A percentile compares a stretch with the other conserved stretches of the same genome.
Conservation (phyloP, 2,888 invertebrate species). For the Apantesis nais region DNA sequence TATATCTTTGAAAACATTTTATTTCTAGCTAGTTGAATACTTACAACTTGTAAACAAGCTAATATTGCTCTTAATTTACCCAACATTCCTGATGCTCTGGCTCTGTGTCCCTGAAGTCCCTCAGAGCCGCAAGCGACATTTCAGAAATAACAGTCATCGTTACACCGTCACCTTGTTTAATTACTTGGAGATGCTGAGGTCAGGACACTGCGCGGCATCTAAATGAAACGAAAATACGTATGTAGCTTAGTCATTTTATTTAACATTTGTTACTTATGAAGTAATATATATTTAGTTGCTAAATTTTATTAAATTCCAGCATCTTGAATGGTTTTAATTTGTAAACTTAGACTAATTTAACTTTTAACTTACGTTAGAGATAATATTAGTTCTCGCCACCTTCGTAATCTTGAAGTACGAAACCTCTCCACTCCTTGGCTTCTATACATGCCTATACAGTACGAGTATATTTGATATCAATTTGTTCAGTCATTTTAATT, state of each 20-base stretch:
- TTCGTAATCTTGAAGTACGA: too few relatives aligned
- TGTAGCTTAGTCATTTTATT: conserved; percentile 21
- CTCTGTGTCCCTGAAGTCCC: neutral
- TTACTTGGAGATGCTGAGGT: conserved; percentile 42
- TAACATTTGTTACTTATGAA: neutral
- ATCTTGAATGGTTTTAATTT: too few relatives aligned
- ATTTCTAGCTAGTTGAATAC: neutral
- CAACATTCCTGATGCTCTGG: neutral
- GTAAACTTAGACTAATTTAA: too few relatives aligned
- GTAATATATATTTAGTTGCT: neutral
- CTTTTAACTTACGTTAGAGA: too few relatives aligned
- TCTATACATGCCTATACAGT: too few relatives aligned
- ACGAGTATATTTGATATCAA: too few relatives aligned
- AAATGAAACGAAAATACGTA: conserved; percentile 17
- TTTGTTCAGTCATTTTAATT: too few relatives aligned
- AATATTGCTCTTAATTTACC: neutral
- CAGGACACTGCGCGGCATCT: conserved; percentile 19
- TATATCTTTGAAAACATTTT: neutral
- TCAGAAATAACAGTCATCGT: conserved; percentile 48
- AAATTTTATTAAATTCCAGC: neutral
- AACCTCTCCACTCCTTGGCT: too few relatives aligned
- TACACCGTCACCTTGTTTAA: conserved; percentile 45
- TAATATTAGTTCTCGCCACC: too few relatives aligned
- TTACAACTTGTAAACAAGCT: neutral
- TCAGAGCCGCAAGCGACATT: conserved; percentile 20